Conservation (phyloP, 2,113 vertebrate genomes). For the Thunnus thynnus region DNA sequence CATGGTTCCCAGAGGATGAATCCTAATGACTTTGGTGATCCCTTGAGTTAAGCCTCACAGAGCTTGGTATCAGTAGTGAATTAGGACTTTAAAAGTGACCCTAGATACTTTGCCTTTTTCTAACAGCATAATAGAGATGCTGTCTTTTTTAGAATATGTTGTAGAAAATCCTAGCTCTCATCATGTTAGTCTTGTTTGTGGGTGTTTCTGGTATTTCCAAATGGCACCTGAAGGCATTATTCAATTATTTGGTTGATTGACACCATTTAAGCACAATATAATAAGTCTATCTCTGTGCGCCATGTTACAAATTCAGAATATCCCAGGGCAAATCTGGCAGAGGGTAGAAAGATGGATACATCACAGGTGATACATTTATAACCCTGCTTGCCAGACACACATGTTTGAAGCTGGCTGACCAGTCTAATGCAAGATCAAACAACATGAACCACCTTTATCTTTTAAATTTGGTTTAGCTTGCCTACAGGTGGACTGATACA, state of each 20-base stretch:
- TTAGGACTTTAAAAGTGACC: no score
- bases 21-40: no score
- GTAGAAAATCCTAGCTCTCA: no score
- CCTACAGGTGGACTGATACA: not conserved
- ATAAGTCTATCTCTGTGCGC: not conserved
- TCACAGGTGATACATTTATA: constrained; percentile 32
- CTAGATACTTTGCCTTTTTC: no score
- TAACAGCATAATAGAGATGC: no score
- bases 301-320: constrained; percentile 22
- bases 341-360: constrained; percentile 12
- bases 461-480: constrained; percentile 23
- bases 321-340: constrained; percentile 36
- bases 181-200: not conserved
- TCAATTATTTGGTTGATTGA: constrained; percentile 12
- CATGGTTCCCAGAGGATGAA: no score
- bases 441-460: constrained; percentile 25
- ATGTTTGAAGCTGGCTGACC: constrained; percentile 12
- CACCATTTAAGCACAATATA: constrained; percentile 9
- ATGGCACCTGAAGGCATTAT: constrained; percentile 1
- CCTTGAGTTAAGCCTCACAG: no score
- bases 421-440: constrained; percentile 48
- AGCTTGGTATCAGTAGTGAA: no score
- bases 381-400: constrained; percentile 4
- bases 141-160: no score
- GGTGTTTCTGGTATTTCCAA: constrained; percentile 26